Evolutionary conservation across 2,888 invertebrate species (phyloP).

Genomic region (Hypomecis punctinalis): DNA sequence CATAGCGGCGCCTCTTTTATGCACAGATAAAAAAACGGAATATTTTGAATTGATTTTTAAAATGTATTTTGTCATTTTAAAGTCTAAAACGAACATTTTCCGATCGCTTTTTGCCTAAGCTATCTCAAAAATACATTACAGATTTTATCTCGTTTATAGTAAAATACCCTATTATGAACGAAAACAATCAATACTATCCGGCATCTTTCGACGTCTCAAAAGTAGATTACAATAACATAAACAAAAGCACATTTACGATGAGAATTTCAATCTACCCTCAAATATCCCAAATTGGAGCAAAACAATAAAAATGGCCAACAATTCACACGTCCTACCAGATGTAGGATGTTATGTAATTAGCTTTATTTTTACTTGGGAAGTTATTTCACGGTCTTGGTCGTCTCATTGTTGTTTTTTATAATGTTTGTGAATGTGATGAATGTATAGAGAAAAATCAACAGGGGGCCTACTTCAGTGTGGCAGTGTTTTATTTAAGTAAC

Average conservation of each 20-base stretch:
- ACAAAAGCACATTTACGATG: slow-evolving; percentile 22
- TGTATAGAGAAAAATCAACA: not conserved
- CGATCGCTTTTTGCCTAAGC: no score
- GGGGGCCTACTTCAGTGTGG: not conserved
- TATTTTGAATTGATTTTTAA: no score
- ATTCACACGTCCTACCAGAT: slow-evolving; percentile 58
- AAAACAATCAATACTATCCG: not conserved
- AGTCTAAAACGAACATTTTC: no score
- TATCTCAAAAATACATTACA: no score
- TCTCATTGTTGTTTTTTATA: slow-evolving; percentile 41
- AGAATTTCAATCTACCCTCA: slow-evolving; percentile 23
- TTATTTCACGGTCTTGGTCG: slow-evolving; percentile 60
- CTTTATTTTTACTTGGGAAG: slow-evolving; percentile 59
- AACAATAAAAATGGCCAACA: slow-evolving; percentile 49
- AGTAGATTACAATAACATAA: slow-evolving; percentile 11
- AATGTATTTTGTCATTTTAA: no score
- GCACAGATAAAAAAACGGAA: no score
- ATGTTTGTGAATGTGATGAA: slow-evolving; percentile 15
- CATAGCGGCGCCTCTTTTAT: no score
- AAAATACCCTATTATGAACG: no score
- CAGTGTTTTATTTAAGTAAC: no score
- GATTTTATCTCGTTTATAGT: no score
- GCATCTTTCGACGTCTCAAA: not conserved
- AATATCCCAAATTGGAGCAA: slow-evolving; percentile 31
- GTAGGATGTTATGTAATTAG: slow-evolving; percentile 57